Evolutionary conservation across 2,113 vertebrate genomes (phyloP).

Genomic region (Neogale vison): DNA sequence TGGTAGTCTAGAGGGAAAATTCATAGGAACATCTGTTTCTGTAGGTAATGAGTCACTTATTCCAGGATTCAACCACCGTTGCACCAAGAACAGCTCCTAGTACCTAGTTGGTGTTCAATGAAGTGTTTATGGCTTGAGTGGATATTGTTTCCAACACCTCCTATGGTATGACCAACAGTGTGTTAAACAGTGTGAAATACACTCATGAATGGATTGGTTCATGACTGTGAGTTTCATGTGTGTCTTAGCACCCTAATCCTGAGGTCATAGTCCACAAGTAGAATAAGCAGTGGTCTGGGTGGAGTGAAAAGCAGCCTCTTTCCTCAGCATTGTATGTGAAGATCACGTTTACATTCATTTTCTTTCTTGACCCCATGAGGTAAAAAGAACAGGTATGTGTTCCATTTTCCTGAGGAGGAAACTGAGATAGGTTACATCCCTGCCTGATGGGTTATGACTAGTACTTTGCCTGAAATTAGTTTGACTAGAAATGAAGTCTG

Average conservation of each 20-base stretch:
- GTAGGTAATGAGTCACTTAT: background rate
- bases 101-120: background rate
- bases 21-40: background rate
- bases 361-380: background rate
- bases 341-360: background rate
- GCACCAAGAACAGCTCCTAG: background rate
- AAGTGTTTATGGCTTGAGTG: background rate
- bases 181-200: background rate
- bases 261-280: background rate
- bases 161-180: background rate
- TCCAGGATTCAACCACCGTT: background rate
- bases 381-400: background rate
- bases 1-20: background rate
- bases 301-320: background rate
- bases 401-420: background rate
- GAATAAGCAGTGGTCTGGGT: background rate
- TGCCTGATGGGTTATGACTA: background rate
- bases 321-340: background rate
- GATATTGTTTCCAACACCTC: background rate
- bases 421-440: background rate
- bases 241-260: background rate
- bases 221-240: background rate
- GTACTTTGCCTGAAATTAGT: background rate
- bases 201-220: background rate
- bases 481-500: background rate